Evolutionary conservation across 2,888 invertebrate genomes (phyloP), one percentile per base, ranked within the genome.

Genomic region (Parapristionchus giblindavisi): DNA sequence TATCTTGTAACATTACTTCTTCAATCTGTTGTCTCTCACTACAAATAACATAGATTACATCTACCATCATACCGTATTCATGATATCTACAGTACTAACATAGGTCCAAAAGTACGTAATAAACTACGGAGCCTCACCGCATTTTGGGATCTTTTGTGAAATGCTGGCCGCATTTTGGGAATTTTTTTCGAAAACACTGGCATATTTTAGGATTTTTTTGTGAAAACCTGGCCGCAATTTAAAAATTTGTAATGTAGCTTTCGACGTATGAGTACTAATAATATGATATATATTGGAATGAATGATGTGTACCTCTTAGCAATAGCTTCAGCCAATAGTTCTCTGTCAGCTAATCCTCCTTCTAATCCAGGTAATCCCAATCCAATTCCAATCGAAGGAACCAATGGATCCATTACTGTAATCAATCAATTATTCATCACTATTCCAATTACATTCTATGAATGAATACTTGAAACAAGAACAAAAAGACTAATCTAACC

Each of bases 1-100:
- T 95, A 88, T 95, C 94, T 89, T 94, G 93, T 83, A 95, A 90
- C 94, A 95, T 95, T 52, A 77, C 83, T 43, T 74, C 56, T 43
- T 76, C 78, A 11, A 52, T 38, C 65, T 48, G 60, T 17, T 66
- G 66, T 52, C 48, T 36, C 43, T 75, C 75, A 34, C 65, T 75
- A 29, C n/a, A 74, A 61, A 34, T n/a, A 34, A 2, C 27, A 52
- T 68, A 29, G 29, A n/a, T 48, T 11, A 8, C 65, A 4, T 38
- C 38, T 65, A 5, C 24, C 43, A n/a, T 43, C 21, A 21, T 32
- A 4, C 24, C 43, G 4, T 24, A n/a, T 24, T 40, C 4, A 72
- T n/a, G n/a, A n/a, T n/a, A n/a, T n/a, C n/a, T n/a, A n/a, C n/a
- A n/a, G n/a, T n/a, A n/a, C n/a, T n/a, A n/a, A n/a, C n/a, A n/a